Evolutionary conservation across 2,113 vertebrate species (phyloP), one percentile per base, ranked within the genome.

Genomic region (Ramphastos sulfuratus): DNA sequence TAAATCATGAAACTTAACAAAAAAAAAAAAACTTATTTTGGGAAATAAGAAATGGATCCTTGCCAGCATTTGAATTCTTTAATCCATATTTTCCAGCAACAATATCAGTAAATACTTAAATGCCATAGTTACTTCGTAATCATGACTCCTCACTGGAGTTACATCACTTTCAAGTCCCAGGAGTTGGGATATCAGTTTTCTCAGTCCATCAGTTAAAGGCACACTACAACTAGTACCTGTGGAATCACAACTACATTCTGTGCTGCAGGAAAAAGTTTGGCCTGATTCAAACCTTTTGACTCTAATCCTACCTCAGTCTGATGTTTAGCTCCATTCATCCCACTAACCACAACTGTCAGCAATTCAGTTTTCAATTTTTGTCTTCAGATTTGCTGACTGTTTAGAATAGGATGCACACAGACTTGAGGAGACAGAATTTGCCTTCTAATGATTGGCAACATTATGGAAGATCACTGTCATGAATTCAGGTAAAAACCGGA

Each of bases 11-110:
- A 28, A 72, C 19, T 60, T 67, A 12, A n/a, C 48, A 52, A 52
- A 12, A 13, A 44, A 44, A 44, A 50, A 12, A 12, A 4, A 5
- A n/a, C 1, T 1, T 6, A 16, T 24, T 78, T 66, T 0, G 2
- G 7, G 11, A 60, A 82, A 71, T 42, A 71, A 77, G 23, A 82
- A 67, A 58, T 35, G 15, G 42, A 18, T 77, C 10, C 14, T 67
- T 64, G 67, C 4, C 33, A 56, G 30, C 27, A 61, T 27, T 64
- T 52, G 46, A 66, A 10, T 13, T 63, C 87, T 81, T 70, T 10
- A 79, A 39, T 56, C 60, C 24, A 8, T 37, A 70, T 60, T 71
- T 89, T 71, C 28, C 46, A 82, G 42, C 42, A 93, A 73, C 6
- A 80, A 14, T 33, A 55, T 1, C 2, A 7, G 19, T 77, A 87